Conservation (phyloP, 2,888 invertebrate species). For the Fabriciana adippe region DNA sequence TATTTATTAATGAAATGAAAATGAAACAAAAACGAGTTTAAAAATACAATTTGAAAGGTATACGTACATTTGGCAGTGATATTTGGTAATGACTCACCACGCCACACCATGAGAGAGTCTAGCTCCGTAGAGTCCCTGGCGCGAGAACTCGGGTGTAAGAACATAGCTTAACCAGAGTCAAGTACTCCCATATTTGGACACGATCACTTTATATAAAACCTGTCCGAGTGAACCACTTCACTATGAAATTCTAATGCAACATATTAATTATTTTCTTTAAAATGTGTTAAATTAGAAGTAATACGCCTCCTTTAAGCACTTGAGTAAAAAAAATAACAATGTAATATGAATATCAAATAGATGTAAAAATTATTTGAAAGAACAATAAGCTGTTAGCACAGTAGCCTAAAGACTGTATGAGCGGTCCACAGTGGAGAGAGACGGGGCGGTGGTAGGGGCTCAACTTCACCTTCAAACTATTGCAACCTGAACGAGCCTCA, state of each 20-base stretch:
- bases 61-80: slow-evolving; percentile 25
- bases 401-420: slow-evolving; percentile 46
- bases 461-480: slow-evolving; percentile 41
- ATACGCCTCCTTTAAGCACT: background rate
- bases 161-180: slow-evolving; percentile 79
- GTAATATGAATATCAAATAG: background rate
- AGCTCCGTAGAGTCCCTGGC: slow-evolving; percentile 71
- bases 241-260: slow-evolving; percentile 20
- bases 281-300: background rate
- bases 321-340: background rate
- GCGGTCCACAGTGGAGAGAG: slow-evolving; percentile 39
- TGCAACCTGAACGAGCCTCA: slow-evolving; percentile 18
- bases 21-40: background rate
- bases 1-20: background rate
- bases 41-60: background rate
- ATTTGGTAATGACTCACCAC: slow-evolving; percentile 61
- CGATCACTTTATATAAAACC: slow-evolving; percentile 43
- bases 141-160: slow-evolving; percentile 76
- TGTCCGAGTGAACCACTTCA: slow-evolving; percentile 35
- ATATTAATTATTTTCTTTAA: background rate
- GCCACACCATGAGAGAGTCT: slow-evolving; percentile 75
- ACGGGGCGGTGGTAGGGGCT: slow-evolving; percentile 44
- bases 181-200: slow-evolving; percentile 69
- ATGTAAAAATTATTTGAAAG: slow-evolving; percentile 30
- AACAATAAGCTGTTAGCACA: slow-evolving; percentile 40